phyloP scores from a whole-genome alignment of 2,888 invertebrate genomes.

The Colletes collaris region DNA sequence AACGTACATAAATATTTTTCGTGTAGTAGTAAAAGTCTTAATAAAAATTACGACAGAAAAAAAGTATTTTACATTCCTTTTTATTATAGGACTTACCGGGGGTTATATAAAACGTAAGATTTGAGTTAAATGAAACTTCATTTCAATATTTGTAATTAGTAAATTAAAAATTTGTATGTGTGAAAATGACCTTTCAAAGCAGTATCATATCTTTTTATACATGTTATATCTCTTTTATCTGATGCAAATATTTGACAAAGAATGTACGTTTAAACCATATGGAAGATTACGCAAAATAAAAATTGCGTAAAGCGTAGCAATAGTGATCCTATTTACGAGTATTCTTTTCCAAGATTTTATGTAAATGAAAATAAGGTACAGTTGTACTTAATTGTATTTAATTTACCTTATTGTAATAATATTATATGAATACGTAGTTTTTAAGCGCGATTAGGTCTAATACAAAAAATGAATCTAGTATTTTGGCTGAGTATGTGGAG shows the following conservation, averaged over 20 bases:
- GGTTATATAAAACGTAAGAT: constrained; percentile 28
- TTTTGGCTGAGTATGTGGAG: constrained; percentile 33
- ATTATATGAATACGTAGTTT: constrained; percentile 50
- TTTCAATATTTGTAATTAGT: constrained; percentile 20
- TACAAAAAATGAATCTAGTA: constrained; percentile 47
- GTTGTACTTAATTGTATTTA: constrained; percentile 69
- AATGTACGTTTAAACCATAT: constrained; percentile 26
- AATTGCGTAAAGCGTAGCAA: constrained; percentile 37
- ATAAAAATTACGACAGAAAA: constrained; percentile 15
- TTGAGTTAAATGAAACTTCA: constrained; percentile 1
- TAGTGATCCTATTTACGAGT: constrained; percentile 43
- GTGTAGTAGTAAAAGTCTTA: background rate
- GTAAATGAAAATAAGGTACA: constrained; percentile 51
- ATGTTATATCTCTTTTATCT: constrained; percentile 33
- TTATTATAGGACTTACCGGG: constrained; percentile 39
- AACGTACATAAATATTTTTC: constrained; percentile 8
- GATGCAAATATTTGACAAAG: constrained; percentile 19
- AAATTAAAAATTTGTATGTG: constrained; percentile 10
- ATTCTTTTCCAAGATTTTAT: constrained; percentile 59
- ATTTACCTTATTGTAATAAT: constrained; percentile 46
- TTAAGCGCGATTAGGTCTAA: constrained; percentile 52
- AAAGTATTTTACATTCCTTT: constrained; percentile 64
- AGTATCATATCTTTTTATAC: constrained; percentile 51
- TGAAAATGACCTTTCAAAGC: constrained; percentile 20
- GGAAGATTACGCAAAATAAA: constrained; percentile 7